Base-by-base conservation (phyloP, 2,113 vertebrate species). In the Thryonomys swinderianus region DNA sequence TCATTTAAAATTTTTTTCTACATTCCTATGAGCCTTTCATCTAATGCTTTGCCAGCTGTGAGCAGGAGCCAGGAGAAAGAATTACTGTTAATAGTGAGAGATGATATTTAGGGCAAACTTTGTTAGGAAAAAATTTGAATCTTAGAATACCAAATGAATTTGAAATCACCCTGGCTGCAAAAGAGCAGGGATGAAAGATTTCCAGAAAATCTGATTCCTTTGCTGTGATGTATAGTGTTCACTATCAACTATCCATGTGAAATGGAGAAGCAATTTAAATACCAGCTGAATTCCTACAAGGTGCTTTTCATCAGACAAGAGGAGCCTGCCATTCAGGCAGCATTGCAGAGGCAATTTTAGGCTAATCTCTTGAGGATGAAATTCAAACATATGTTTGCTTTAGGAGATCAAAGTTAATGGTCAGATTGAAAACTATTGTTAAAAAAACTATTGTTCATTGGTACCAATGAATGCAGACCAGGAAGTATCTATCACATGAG, bases 1-100 rank as follows among this genome's bases (percentile, higher is more conserved):
- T 23, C 55, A 21, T 93, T 96, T 97, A 48, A 85, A 88, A 95
- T 32, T 32, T 14, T n/a, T 83, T 17, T 55, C 71, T 90, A 30
- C 14, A 83, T 91, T 88, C 88, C 71, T 93, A 16, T 66, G 51
- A 87, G 78, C 10, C 53, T 91, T 76, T 94, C 55, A 74, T 88
- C 11, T 27, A 83, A 42, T 61, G 20, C 55, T 92, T 85, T 76
- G 85, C 62, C 37, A 83, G 62, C 85, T 88, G 42, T 83, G 34
- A 73, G 59, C 32, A 79, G 61, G 84, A 96, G 42, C 85, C 53
- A 91, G 82, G 27, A 27, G 48, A 42, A 76, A 81, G 48, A 78
- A 87, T 90, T 53, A 85, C 18, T n/a, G 48, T 48, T 69, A 93
- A 69, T 80, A 85, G 21, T 78, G 76, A 53, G 48, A 76, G 10